Conservation (phyloP, 2,797 vertebrate genomes). For the Pipistrellus nathusii region DNA sequence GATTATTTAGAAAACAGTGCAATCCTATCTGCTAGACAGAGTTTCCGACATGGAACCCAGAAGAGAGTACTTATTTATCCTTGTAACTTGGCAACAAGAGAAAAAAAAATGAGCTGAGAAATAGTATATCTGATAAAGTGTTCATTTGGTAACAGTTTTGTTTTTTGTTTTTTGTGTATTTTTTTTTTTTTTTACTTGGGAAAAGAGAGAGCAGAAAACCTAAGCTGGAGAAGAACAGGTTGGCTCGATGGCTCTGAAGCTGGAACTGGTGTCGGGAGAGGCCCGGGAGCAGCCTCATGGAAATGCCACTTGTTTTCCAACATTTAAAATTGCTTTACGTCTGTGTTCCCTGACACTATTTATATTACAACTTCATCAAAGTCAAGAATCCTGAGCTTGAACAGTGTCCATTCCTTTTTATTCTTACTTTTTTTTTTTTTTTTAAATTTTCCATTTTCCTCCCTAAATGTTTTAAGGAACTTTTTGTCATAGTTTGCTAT, state of each 20-base stretch:
- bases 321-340: slow-evolving; percentile 20
- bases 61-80: neutral
- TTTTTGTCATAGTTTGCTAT: neutral
- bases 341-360: neutral
- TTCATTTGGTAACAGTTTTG: neutral
- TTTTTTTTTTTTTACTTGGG: neutral
- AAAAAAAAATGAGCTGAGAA: neutral
- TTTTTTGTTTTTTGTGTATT: neutral
- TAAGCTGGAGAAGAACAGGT: neutral
- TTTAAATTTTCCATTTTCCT: neutral
- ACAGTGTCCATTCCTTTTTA: neutral
- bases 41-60: neutral
- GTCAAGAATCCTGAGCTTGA: neutral
- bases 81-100: neutral
- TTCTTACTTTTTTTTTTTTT: neutral
- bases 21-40: neutral
- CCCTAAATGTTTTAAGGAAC: neutral
- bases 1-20: neutral
- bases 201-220: neutral
- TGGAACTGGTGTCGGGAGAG: neutral
- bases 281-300: neutral
- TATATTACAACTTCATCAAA: neutral
- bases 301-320: slow-evolving; percentile 24
- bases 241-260: neutral
- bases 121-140: neutral